Conservation (phyloP, 1,140 invertebrate genomes). For the Pogonus chalceus region DNA sequence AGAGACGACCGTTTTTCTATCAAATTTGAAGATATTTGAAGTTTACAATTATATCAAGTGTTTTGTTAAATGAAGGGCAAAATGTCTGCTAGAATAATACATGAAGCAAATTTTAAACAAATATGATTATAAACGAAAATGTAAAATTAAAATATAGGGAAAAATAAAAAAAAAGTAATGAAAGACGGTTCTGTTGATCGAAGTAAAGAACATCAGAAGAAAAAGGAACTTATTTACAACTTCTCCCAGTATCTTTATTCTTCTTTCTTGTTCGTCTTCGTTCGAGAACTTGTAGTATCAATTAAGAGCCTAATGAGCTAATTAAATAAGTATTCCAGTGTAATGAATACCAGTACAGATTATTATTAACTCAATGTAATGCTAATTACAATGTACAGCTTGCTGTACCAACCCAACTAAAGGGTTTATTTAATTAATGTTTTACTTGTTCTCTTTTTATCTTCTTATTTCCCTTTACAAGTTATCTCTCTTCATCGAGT, state of each 20-base stretch:
- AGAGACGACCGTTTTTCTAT: too few species aligned
- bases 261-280: not conserved
- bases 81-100: too few species aligned
- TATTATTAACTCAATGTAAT: conserved; percentile 7
- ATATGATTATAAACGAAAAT: not conserved
- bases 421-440: not conserved
- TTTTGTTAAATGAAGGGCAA: too few species aligned
- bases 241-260: not conserved
- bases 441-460: not conserved
- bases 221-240: not conserved
- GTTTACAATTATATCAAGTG: too few species aligned
- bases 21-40: too few species aligned
- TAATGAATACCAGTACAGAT: conserved; percentile 2
- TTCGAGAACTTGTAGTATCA: not conserved
- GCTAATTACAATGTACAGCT: not conserved
- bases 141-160: not conserved
- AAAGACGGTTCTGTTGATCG: not conserved
- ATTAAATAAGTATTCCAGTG: conserved; percentile 1
- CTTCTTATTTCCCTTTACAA: too few species aligned
- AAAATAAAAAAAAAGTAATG: not conserved
- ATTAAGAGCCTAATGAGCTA: conserved; percentile 4
- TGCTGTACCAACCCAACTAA: not conserved
- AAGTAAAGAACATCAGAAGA: not conserved
- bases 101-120: too few species aligned
- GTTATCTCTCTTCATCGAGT: too few species aligned